These are phyloP conservation scores for Myiopsitta monachus DNA, from an alignment of 2,113 vertebrate species.

Conservation along the genomic window DNA sequence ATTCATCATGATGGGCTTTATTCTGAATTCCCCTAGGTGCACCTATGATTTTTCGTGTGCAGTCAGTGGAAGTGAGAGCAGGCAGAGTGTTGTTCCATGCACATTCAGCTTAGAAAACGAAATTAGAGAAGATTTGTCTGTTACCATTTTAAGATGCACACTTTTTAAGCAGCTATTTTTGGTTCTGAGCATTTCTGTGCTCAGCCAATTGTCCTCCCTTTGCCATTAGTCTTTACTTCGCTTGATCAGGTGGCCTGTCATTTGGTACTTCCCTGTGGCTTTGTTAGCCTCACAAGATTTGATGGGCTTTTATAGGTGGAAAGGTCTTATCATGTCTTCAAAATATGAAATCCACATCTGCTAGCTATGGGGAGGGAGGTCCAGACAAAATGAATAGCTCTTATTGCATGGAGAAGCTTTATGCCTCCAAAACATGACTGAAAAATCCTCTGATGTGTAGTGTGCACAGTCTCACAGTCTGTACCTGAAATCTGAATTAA, in stretches of 20 bases:
- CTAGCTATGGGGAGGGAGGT: neutral
- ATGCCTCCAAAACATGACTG: neutral
- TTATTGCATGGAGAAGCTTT: neutral
- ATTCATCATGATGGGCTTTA: slow-evolving; percentile 1
- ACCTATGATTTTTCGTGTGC: neutral
- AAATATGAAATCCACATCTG: neutral
- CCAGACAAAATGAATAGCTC: neutral
- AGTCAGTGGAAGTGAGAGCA: neutral
- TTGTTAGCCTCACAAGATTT: slow-evolving; percentile 13
- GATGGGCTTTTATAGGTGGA: neutral
- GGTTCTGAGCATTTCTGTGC: neutral
- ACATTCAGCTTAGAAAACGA: neutral
- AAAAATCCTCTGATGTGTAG: neutral
- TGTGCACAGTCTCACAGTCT: neutral
- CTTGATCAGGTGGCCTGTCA: neutral
- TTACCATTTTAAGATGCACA: neutral
- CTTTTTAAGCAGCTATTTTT: neutral
- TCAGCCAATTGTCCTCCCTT: neutral
- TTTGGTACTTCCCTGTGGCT: neutral
- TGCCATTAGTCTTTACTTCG: neutral
- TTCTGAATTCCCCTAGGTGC: slow-evolving; percentile 2
- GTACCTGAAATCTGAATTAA: neutral
- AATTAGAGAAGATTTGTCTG: neutral
- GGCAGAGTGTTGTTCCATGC: neutral
- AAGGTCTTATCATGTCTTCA: neutral